A percentile compares a stretch with the other conserved stretches of the same genome.
Evolutionary conservation across 2,888 invertebrate genomes (phyloP).

Genomic region (Ophion slaviceki): DNA sequence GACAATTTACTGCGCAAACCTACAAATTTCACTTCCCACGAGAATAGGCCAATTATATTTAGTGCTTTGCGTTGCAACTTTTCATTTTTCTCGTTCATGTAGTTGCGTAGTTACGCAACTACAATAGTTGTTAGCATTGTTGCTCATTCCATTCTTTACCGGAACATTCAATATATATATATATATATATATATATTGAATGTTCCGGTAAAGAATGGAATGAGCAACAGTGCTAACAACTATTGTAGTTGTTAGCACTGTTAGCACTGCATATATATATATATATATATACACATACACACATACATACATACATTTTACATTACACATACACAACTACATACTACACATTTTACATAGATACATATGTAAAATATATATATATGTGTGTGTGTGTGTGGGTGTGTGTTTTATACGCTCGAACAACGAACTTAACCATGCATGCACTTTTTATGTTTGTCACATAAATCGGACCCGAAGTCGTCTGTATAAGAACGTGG

Average conservation of each 20-base stretch:
- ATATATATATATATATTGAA: neutral
- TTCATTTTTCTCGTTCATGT: conserved; percentile 20
- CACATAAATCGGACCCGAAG: conserved; percentile 39
- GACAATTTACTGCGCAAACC: neutral
- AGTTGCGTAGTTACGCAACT: conserved; percentile 12
- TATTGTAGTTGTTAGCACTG: no score
- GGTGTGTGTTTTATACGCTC: conserved; percentile 29
- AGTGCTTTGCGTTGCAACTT: neutral
- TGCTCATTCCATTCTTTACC: conserved; percentile 15
- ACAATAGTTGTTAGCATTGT: neutral
- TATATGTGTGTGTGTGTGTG: neutral
- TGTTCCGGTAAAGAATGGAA: no score
- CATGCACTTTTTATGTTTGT: conserved; percentile 55
- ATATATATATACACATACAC: neutral
- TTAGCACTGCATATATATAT: neutral
- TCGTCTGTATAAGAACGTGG: conserved; percentile 61
- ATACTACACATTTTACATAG: no score
- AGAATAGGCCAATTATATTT: neutral
- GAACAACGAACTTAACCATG: conserved; percentile 59
- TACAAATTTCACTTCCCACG: conserved; percentile 45
- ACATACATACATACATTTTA: neutral
- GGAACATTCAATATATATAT: neutral
- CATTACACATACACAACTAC: no score
- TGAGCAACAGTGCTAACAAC: no score
- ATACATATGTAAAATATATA: no score